Conservation (phyloP, 2,113 vertebrate genomes). For the Atrichornis clamosus region DNA sequence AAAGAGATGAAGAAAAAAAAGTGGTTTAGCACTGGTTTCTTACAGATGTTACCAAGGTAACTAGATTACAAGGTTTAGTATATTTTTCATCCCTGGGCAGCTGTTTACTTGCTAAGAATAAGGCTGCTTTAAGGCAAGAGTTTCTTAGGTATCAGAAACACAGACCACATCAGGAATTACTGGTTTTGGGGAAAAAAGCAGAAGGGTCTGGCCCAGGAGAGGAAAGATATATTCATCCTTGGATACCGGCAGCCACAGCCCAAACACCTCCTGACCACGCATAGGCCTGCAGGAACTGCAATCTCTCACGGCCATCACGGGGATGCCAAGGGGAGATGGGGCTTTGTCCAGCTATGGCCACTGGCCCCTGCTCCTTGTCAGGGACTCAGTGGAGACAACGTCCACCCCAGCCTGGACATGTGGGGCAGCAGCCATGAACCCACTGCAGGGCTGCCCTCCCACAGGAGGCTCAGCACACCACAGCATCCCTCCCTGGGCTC, state of each 20-base stretch:
- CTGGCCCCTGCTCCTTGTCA: rapidly evolving
- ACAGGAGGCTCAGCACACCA: background rate
- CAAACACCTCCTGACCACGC: rapidly evolving
- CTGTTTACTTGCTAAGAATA: background rate
- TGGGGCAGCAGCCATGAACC: background rate
- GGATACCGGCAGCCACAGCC: rapidly evolving
- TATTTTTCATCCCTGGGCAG: slow-evolving; percentile 48
- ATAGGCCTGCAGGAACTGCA: background rate
- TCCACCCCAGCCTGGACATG: rapidly evolving
- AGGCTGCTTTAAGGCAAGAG: background rate
- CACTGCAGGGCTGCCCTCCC: background rate
- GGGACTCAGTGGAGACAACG: rapidly evolving
- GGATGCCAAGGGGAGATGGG: background rate
- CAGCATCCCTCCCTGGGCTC: background rate
- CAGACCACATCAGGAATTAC: background rate
- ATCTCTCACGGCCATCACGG: rapidly evolving
- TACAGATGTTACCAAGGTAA: slow-evolving; percentile 74
- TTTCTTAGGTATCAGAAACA: background rate
- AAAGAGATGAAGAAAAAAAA: slow-evolving; percentile 33
- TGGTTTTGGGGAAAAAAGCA: background rate
- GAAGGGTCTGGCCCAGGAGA: background rate
- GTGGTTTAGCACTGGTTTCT: slow-evolving; percentile 7
- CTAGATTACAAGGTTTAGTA: slow-evolving; percentile 53
- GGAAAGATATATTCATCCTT: background rate
- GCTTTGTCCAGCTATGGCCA: background rate